These are phyloP conservation scores for Microplitis deprimator DNA, from an alignment of 2,888 invertebrate genomes.

Conservation along the genomic window DNA sequence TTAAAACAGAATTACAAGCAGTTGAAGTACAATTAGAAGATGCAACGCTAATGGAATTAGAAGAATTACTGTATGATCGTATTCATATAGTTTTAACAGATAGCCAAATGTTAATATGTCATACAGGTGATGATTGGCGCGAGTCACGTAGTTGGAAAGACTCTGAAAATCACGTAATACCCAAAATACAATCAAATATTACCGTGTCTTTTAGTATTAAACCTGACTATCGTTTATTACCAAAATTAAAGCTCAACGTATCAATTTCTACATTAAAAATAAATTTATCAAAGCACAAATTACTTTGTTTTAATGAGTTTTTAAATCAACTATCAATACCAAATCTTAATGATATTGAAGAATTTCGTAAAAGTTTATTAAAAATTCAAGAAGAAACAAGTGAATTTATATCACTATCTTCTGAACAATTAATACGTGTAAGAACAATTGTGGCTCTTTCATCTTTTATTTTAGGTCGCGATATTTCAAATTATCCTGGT, in stretches of 20 bases:
- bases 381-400: constrained; percentile 44
- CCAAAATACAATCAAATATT: constrained; percentile 78
- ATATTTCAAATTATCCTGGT: constrained; percentile 51
- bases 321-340: constrained; percentile 72
- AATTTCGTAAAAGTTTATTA: constrained; percentile 50
- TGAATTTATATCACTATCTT: constrained; percentile 42
- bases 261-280: constrained; percentile 81
- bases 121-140: constrained; percentile 82
- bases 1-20: constrained; percentile 83
- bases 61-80: constrained; percentile 85
- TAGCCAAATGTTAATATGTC: constrained; percentile 78
- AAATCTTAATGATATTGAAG: constrained; percentile 55
- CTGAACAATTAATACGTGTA: constrained; percentile 55
- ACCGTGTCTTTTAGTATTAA: constrained; percentile 83
- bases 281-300: constrained; percentile 82
- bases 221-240: constrained; percentile 80
- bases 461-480: constrained; percentile 56
- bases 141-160: constrained; percentile 80
- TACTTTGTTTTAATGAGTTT: constrained; percentile 79
- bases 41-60: constrained; percentile 86
- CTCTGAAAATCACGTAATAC: constrained; percentile 82
- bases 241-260: constrained; percentile 83
- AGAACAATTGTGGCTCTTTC: constrained; percentile 59
- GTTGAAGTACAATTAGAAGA: constrained; percentile 79
- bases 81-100: constrained; percentile 80